phyloP scores from a whole-genome alignment of 1,140 invertebrate species.

The Semibalanus balanoides region DNA sequence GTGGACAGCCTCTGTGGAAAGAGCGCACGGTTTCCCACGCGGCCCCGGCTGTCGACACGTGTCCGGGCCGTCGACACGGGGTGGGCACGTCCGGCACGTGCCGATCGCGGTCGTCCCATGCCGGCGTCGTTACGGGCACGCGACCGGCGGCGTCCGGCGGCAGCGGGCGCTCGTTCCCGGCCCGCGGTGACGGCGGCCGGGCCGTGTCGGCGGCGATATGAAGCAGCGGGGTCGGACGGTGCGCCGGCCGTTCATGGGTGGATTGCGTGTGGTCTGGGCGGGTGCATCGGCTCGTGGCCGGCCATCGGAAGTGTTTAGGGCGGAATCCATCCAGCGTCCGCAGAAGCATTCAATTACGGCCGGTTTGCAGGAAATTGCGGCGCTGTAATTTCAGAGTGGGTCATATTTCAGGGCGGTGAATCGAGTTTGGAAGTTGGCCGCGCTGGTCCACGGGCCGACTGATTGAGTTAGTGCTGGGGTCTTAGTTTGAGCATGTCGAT shows the following conservation, averaged over 20 bases:
- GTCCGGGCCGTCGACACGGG: not conserved
- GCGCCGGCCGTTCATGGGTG: not conserved
- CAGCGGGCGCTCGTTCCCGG: no score
- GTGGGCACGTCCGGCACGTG: not conserved
- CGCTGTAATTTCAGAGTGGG: not conserved
- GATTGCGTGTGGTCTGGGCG: not conserved
- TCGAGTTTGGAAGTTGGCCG: not conserved
- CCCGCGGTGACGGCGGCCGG: no score
- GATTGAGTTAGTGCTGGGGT: constrained; percentile 1
- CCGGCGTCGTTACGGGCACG: not conserved
- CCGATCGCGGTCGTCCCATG: no score
- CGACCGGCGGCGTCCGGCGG: no score
- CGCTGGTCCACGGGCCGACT: not conserved
- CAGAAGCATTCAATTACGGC: not conserved
- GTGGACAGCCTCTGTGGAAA: no score
- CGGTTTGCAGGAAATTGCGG: not conserved
- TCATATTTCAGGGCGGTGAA: not conserved
- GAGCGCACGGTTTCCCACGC: not conserved
- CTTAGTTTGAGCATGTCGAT: constrained; percentile 2
- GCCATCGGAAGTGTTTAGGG: not conserved
- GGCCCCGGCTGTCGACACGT: not conserved
- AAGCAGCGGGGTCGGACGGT: no score
- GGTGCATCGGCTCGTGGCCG: not conserved
- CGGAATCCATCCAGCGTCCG: not conserved
- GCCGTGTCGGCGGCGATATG: no score